Conservation (phyloP, 2,113 vertebrate genomes). For the Romanogobio albipinnatus region DNA sequence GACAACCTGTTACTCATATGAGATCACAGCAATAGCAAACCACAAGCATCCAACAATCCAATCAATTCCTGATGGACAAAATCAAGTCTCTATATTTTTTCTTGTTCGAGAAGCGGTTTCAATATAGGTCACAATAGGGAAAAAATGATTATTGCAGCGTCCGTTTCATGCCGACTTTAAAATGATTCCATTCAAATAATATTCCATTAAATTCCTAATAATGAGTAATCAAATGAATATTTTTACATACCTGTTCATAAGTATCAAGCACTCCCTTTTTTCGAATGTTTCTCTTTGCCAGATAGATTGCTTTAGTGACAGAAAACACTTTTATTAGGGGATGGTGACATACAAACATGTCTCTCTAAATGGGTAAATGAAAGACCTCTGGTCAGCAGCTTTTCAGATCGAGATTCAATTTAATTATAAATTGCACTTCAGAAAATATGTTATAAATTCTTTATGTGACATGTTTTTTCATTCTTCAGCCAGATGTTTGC, state of each 20-base stretch:
- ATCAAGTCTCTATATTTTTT: too few species aligned
- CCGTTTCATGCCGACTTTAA: too few species aligned
- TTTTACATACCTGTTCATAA: conserved; percentile 88
- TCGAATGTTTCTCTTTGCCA: conserved; percentile 94
- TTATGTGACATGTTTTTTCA: too few species aligned
- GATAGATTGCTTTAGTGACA: conserved; percentile 85
- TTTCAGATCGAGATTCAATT: neutral
- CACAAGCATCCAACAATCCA: too few species aligned
- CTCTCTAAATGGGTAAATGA: neutral
- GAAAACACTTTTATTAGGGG: neutral
- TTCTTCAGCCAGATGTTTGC: neutral
- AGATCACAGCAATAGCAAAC: too few species aligned
- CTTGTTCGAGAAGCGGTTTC: too few species aligned
- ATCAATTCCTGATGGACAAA: too few species aligned
- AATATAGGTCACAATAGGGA: too few species aligned
- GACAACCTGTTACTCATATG: too few species aligned
- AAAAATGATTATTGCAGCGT: too few species aligned
- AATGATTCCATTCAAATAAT: neutral
- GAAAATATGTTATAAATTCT: too few species aligned
- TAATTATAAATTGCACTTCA: neutral
- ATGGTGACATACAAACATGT: neutral
- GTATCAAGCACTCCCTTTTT: conserved; percentile 91
- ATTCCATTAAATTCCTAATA: too few species aligned
- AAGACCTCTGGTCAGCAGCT: neutral
- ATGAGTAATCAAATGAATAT: neutral